Evolutionary conservation across 2,113 vertebrate species (phyloP).

Genomic region (Rhinopomastus cyanomelas): DNA sequence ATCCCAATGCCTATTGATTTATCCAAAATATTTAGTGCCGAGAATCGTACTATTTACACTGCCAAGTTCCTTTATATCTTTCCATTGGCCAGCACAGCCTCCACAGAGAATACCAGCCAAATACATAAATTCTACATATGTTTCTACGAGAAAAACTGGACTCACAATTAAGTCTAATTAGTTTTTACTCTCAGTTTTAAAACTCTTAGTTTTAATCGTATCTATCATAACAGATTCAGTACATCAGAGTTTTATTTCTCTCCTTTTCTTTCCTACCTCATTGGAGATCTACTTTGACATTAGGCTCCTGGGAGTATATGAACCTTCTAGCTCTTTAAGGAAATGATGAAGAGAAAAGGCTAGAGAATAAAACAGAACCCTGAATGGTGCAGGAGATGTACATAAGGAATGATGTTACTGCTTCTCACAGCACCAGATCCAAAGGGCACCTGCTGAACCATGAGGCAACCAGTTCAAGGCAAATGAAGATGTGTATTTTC

Average conservation of each 20-base stretch:
- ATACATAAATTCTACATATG: constrained; percentile 61
- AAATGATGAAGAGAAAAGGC: neutral
- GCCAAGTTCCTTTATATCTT: constrained; percentile 35
- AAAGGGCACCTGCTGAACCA: neutral
- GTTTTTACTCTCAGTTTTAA: constrained; percentile 56
- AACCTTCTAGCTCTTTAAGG: constrained; percentile 40
- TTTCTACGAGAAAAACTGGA: constrained; percentile 65
- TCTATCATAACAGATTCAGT: constrained; percentile 52
- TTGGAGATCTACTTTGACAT: constrained; percentile 15
- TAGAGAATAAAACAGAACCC: neutral
- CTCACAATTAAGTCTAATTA: constrained; percentile 68
- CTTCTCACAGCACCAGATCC: neutral
- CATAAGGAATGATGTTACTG: fast-evolving
- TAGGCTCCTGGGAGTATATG: constrained; percentile 1
- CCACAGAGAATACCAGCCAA: constrained; percentile 54
- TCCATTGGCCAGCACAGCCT: constrained; percentile 23
- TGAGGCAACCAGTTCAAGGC: neutral
- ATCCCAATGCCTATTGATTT: constrained; percentile 4
- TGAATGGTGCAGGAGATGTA: neutral
- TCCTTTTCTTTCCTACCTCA: neutral
- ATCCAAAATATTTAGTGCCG: constrained; percentile 8
- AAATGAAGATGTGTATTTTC: neutral
- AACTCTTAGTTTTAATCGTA: constrained; percentile 64
- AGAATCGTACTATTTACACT: constrained; percentile 12
- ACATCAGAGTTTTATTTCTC: constrained; percentile 58